A percentile compares a stretch with the other conserved stretches of the same genome.
These are phyloP conservation scores for Alitta virens DNA, from an alignment of 2,888 invertebrate genomes.

Conservation along the genomic window DNA sequence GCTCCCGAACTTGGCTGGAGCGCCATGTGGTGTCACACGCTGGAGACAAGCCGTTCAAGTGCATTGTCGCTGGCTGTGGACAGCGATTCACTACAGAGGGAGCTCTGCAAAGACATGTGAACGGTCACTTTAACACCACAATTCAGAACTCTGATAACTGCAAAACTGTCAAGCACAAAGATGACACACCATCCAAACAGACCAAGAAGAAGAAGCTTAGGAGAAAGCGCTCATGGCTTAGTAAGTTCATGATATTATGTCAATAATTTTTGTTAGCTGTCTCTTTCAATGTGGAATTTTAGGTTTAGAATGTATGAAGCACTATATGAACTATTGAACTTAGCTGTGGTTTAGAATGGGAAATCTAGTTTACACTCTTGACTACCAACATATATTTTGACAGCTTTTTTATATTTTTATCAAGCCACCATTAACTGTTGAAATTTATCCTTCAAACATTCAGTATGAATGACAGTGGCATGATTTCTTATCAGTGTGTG, in stretches of 20 bases:
- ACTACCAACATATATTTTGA: too few relatives aligned
- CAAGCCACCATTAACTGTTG: too few relatives aligned
- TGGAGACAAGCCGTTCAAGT: conserved; percentile 90
- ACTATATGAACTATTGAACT: too few relatives aligned
- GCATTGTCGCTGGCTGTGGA: conserved; percentile 92
- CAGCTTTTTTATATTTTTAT: too few relatives aligned
- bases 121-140: conserved; percentile 75
- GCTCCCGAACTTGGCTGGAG: conserved; percentile 89
- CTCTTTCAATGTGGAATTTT: too few relatives aligned
- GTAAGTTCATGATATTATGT: conserved; percentile 6
- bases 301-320: too few relatives aligned
- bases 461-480: too few relatives aligned
- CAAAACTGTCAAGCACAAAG: conserved; percentile 65
- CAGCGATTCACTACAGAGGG: conserved; percentile 59
- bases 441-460: too few relatives aligned
- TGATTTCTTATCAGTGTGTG: too few relatives aligned
- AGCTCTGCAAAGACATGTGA: conserved; percentile 86
- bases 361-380: too few relatives aligned
- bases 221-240: conserved; percentile 78
- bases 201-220: conserved; percentile 86
- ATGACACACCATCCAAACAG: conserved; percentile 73
- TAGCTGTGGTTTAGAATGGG: too few relatives aligned
- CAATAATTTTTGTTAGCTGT: too few relatives aligned
- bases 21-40: conserved; percentile 87
- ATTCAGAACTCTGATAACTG: conserved; percentile 56